Evolutionary conservation across 2,888 invertebrate species (phyloP), one percentile per base, ranked within the genome.

Genomic region (Synanthedon myopaeformis): DNA sequence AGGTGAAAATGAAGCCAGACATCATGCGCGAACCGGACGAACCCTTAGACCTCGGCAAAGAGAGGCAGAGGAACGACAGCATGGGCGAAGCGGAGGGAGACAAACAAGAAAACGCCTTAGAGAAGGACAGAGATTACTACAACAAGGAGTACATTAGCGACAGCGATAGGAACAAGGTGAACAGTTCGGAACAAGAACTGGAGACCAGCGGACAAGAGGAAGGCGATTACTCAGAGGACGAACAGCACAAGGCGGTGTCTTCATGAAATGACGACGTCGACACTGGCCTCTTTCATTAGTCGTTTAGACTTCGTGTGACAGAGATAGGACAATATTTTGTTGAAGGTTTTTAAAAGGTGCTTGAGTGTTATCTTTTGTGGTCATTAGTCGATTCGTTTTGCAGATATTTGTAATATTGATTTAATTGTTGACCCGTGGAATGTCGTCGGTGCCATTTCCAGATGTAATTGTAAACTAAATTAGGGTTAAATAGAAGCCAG

Each of bases 41-140:
- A 59, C 90, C 90, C 13, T 64, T 88, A 17, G 86, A 90, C 64
- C 79, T 90, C 17, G 90, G 89, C 54, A 89, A 90, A 62, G 89
- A 89, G 64, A 74, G 85, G 14, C 79, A 79, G 59, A 64, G 82
- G 63, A 70, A 69, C 63, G 80, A 78, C 58, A 79, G 80, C 65
- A 74, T 80, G 60, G 73, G 77, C 60, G 82, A 85, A 54, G 68
- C 72, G 41, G 85, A 86, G 49, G 70, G 75, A 49, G 87, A 87
- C 57, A 86, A 89, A 57, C 89, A 89, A 51, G 89, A 89, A n/a
- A 86, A 79, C 48, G 87, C 87, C 42, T 90, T 90, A 61, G 79
- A 78, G 52, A 58, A 56, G 53, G 68, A 62, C 51, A 76, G 76
- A 57, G 78, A 80, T 52, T 79, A 80, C 62, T 78, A 78, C 68